Evolutionary conservation across 2,797 vertebrate species (phyloP).

Genomic region (Cirrhinus mrigala): DNA sequence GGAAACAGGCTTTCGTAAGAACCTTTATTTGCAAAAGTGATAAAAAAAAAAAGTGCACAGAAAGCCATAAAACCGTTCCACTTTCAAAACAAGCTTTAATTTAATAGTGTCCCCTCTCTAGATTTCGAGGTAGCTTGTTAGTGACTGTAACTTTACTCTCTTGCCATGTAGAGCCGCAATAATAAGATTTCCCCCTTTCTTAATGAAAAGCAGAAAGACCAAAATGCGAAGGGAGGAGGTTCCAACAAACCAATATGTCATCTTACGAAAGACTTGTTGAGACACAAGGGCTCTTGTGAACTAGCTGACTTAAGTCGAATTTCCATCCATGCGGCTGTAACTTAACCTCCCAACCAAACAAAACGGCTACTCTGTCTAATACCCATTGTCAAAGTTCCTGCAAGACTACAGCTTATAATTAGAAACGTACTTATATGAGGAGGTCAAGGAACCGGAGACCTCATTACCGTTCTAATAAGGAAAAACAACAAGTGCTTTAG

Average conservation of each 20-base stretch:
- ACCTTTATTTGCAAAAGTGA: neutral
- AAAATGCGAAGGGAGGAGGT: conserved; percentile 36
- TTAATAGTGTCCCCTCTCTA: conserved; percentile 5
- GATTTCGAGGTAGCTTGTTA: conserved; percentile 45
- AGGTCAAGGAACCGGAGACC: conserved; percentile 35
- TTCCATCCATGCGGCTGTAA: conserved; percentile 50
- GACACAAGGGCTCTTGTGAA: conserved; percentile 62
- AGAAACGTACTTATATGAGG: conserved; percentile 29
- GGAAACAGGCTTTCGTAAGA: neutral
- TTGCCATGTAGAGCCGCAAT: conserved; percentile 49
- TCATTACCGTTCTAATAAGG: conserved; percentile 37
- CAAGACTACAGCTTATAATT: conserved; percentile 40
- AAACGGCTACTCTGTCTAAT: conserved; percentile 44
- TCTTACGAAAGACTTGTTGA: conserved; percentile 54
- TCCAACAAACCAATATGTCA: conserved; percentile 55
- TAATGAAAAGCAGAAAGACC: conserved; percentile 47
- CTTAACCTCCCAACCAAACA: conserved; percentile 47
- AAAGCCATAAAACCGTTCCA: neutral
- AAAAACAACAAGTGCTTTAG: conserved; percentile 16
- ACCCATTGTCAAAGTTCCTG: conserved; percentile 26
- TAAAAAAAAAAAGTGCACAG: neutral
- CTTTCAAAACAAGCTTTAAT: neutral
- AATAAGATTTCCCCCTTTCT: conserved; percentile 63
- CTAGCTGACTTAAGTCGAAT: conserved; percentile 57
- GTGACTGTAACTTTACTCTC: conserved; percentile 54